A percentile compares a stretch with the other conserved stretches of the same genome.
Conservation (phyloP, 2,113 vertebrate genomes). For the human (Homo sapiens) region DNA sequence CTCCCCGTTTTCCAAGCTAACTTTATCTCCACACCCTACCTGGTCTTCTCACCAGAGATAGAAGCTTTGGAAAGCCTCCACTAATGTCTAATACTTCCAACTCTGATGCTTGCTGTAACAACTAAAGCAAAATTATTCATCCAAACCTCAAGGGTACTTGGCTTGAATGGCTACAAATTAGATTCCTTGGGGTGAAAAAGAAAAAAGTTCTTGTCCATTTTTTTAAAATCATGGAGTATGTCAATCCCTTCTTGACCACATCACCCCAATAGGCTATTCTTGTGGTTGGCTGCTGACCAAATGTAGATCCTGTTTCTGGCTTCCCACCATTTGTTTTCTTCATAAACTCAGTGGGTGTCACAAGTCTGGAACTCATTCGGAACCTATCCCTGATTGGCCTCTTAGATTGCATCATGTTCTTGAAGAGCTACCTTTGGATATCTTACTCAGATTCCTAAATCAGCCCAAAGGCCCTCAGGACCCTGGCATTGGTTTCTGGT, state of each 20-base stretch:
- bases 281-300: constrained; percentile 27
- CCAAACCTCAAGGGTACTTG: constrained; percentile 37
- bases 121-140: not conserved
- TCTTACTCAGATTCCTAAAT: not conserved
- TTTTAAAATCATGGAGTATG: not conserved
- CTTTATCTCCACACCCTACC: not conserved
- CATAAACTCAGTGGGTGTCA: not conserved
- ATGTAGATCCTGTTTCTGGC: not conserved
- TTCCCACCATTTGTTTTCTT: not conserved
- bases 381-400: not conserved
- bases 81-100: not conserved
- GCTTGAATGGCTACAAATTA: constrained; percentile 1
- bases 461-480: not conserved
- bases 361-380: not conserved
- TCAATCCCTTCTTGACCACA: constrained; percentile 19
- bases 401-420: not conserved
- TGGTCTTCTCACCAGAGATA: not conserved
- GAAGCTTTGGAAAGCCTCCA: not conserved
- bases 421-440: not conserved
- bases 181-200: not conserved
- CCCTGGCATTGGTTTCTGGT: not conserved
- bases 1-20: not conserved
- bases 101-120: not conserved
- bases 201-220: not conserved
- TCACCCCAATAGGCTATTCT: not conserved